These are phyloP conservation scores for Folsomia manolachei DNA, from an alignment of 2,888 invertebrate genomes.

Conservation along the genomic window DNA sequence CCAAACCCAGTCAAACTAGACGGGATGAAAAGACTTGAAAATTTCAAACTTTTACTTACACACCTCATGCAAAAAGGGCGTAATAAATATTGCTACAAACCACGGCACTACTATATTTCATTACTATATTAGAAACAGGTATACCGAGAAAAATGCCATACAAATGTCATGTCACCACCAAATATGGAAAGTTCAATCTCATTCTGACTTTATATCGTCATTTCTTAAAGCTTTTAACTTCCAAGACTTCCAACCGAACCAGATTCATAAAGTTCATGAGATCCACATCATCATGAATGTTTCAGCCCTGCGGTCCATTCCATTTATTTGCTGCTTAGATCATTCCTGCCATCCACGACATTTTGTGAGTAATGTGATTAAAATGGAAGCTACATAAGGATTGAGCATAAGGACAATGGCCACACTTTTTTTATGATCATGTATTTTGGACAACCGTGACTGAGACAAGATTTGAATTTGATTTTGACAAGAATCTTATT, in stretches of 20 bases:
- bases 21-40: neutral
- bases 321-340: too few species aligned
- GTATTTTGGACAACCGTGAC: too few species aligned
- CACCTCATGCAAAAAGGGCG: neutral
- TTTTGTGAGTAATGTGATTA: neutral
- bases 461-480: neutral
- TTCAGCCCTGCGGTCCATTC: neutral
- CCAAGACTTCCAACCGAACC: neutral
- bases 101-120: neutral
- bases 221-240: neutral
- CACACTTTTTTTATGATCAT: neutral
- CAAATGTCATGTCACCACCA: neutral
- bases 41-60: neutral
- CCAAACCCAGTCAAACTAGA: too few species aligned
- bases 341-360: neutral
- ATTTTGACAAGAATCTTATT: neutral
- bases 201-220: neutral
- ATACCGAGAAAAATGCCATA: neutral
- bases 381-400: constrained; percentile 13
- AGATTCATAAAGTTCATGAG: neutral
- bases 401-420: constrained; percentile 11
- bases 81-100: neutral
- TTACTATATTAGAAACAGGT: neutral
- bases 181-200: constrained; percentile 5
- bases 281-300: neutral